Percentiles rank a stretch among this genome's conserved stretches.
Evolutionary conservation across 2,113 vertebrate species (phyloP).

Genomic region (Cervus canadensis): DNA sequence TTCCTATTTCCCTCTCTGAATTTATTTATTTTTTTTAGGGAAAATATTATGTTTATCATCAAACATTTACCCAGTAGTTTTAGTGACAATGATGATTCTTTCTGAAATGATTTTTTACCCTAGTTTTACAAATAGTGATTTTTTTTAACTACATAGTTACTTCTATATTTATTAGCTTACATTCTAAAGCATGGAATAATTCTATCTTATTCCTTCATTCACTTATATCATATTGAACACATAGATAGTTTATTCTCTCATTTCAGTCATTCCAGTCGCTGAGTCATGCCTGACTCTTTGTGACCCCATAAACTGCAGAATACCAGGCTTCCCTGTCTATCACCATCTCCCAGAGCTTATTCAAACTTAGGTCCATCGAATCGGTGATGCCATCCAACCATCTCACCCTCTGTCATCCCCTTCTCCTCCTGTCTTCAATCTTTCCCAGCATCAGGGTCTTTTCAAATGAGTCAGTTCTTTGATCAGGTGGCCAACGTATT

Average conservation of each 20-base stretch:
- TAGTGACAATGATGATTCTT: not conserved
- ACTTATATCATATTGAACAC: not conserved
- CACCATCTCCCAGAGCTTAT: not conserved
- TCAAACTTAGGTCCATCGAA: fast-evolving
- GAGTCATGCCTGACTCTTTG: not conserved
- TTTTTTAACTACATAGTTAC: not conserved
- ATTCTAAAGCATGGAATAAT: not conserved
- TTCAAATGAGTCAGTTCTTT: not conserved
- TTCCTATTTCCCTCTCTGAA: not conserved
- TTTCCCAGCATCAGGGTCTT: not conserved
- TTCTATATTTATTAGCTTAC: not conserved
- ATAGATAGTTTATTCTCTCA: not conserved
- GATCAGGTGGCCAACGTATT: fast-evolving
- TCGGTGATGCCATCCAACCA: not conserved
- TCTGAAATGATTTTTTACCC: not conserved
- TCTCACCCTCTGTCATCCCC: not conserved
- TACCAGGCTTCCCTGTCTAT: not conserved
- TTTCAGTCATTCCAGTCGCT: not conserved
- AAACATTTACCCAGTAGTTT: not conserved
- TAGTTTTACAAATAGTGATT: not conserved
- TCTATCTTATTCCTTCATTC: not conserved
- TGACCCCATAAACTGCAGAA: not conserved
- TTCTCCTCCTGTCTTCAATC: not conserved
- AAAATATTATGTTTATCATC: not conserved
- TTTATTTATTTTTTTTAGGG: not conserved